These are phyloP conservation scores for Oryzias melastigma DNA, from an alignment of 2,113 vertebrate genomes.

Conservation along the genomic window DNA sequence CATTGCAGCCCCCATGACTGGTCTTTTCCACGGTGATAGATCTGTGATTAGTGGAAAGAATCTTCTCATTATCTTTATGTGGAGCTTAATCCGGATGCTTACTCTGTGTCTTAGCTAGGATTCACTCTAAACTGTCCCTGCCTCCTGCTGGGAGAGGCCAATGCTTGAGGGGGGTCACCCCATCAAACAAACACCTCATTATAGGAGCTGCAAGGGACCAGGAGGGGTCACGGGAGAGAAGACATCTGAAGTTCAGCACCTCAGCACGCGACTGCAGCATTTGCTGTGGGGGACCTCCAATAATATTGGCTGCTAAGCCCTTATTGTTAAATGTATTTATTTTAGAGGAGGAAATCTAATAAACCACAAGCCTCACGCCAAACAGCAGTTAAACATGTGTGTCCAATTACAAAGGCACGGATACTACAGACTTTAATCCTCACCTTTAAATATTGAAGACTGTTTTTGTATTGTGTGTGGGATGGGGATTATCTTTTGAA, in stretches of 20 bases:
- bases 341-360: conserved; percentile 39
- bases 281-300: conserved; percentile 1
- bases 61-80: conserved; percentile 74
- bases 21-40: conserved; percentile 56
- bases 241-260: conserved; percentile 51
- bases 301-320: background rate
- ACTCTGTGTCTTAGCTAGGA: conserved; percentile 51
- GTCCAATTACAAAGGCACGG: conserved; percentile 40
- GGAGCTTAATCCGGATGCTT: conserved; percentile 61
- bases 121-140: conserved; percentile 47
- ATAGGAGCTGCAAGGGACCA: conserved; percentile 42
- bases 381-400: conserved; percentile 39
- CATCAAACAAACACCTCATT: conserved; percentile 57
- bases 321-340: conserved; percentile 11
- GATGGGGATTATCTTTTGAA: background rate
- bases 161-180: conserved; percentile 59
- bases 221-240: conserved; percentile 52
- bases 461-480: background rate
- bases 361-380: conserved; percentile 46
- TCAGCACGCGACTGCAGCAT: conserved; percentile 8
- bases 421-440: conserved; percentile 45
- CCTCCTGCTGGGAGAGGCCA: conserved; percentile 54
- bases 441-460: conserved; percentile 21
- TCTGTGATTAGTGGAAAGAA: conserved; percentile 56
- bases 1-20: conserved; percentile 43